phyloP scores from a whole-genome alignment of 2,888 invertebrate genomes.

The Cephus nigrinus region DNA sequence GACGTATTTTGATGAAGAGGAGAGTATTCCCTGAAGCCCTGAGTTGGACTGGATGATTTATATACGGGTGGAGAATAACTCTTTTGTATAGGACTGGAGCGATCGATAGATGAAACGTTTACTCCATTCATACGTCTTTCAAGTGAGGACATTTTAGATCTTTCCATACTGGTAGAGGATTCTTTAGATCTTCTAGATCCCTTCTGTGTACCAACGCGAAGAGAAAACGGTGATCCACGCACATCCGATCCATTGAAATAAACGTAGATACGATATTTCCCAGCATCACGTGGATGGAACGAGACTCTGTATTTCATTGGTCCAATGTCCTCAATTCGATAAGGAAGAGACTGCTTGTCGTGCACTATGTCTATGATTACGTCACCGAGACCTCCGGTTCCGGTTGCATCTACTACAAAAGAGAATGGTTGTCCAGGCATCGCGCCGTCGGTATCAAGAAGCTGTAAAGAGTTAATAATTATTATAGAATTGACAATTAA shows the following conservation, averaged over 20 bases:
- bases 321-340: slow-evolving; percentile 83
- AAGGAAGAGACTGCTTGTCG: slow-evolving; percentile 86
- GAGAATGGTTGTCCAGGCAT: slow-evolving; percentile 88
- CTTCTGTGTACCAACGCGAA: slow-evolving; percentile 83
- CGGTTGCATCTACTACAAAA: slow-evolving; percentile 81
- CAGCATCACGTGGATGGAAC: slow-evolving; percentile 81
- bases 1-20: slow-evolving; percentile 42
- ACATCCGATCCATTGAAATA: slow-evolving; percentile 90
- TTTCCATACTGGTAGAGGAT: slow-evolving; percentile 44
- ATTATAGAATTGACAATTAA: slow-evolving; percentile 4
- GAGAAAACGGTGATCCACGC: slow-evolving; percentile 88
- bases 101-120: slow-evolving; percentile 40
- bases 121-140: slow-evolving; percentile 58
- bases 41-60: slow-evolving; percentile 51
- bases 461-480: slow-evolving; percentile 37
- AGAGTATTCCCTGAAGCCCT: slow-evolving; percentile 37
- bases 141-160: slow-evolving; percentile 50
- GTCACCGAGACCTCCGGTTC: slow-evolving; percentile 87
- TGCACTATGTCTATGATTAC: slow-evolving; percentile 91
- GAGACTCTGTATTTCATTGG: slow-evolving; percentile 80
- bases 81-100: slow-evolving; percentile 44
- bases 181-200: slow-evolving; percentile 64
- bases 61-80: slow-evolving; percentile 47
- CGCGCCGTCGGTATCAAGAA: slow-evolving; percentile 84
- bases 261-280: slow-evolving; percentile 87